Evolutionary conservation across 1,140 invertebrate species (phyloP), one percentile per base, ranked within the genome.

Genomic region (Andricus grossulariae): DNA sequence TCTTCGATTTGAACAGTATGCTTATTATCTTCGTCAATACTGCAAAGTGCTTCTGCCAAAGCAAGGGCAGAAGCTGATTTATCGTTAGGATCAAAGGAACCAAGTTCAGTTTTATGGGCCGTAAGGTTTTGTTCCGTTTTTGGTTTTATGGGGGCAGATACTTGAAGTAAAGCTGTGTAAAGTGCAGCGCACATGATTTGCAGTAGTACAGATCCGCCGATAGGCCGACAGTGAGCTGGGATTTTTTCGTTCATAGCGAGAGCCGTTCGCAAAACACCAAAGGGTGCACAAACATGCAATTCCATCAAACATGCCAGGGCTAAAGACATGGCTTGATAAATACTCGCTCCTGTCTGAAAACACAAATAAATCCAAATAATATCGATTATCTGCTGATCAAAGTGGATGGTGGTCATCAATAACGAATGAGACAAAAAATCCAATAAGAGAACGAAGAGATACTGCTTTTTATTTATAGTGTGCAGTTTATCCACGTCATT

Each of bases 21-120:
- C 81, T 95, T 95, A 82, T 95, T 93, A 66, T 95, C 94, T 80
- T 95, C 94, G 83, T 96, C 95, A 49, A 96, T 94, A n/a, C 94
- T 94, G 83, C 95, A 96, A 13, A 96, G 91, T 0, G 94, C 94
- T 88, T 97, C 96, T 0, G 95, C 94, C 1, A 96, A 88, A 0
- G 94, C 93, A 16, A 92, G 84, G 76, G 92, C 84, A 0, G 85
- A 79, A 1, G 83, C 76, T 8, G 82, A 77, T 72, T 72, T 75
- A 25, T 89, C 82, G 4, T 82, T 78, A 0, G 84, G 74, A 76
- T 89, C 82, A 72, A 88, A 88, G 0, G 81, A 80, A n/a, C 72
- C 81, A 18, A 80, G 52, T 19, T 87, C 85, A 0, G 51, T 13
- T 4, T 55, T 73, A 5, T 73, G 50, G 55, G 18, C 73, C n/a